These are phyloP conservation scores for Triops cancriformis DNA, from an alignment of 1,140 invertebrate genomes.

Conservation along the genomic window DNA sequence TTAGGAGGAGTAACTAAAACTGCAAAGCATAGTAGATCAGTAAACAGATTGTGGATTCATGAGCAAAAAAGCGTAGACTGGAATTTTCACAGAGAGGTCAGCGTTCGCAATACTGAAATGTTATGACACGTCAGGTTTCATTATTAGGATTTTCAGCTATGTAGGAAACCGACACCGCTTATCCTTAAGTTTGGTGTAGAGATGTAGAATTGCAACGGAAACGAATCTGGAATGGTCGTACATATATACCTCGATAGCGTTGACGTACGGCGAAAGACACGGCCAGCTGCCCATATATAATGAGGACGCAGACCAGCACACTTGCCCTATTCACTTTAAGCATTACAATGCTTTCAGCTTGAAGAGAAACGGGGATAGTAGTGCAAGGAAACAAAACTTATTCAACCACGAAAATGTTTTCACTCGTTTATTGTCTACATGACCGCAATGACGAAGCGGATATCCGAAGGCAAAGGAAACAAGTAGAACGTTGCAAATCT, in stretches of 20 bases:
- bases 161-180: too few species aligned
- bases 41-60: too few species aligned
- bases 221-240: not conserved
- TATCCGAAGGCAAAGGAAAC: not conserved
- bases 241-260: not conserved
- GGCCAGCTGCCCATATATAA: not conserved
- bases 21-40: too few species aligned
- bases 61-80: too few species aligned
- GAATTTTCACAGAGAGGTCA: too few species aligned
- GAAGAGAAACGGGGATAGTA: not conserved
- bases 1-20: too few species aligned
- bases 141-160: too few species aligned
- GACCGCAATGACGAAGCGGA: not conserved
- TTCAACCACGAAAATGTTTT: not conserved
- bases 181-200: not conserved
- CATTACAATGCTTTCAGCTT: not conserved
- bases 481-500: not conserved
- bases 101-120: too few species aligned
- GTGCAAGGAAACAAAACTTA: not conserved
- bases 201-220: not conserved
- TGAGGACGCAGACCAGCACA: conserved; percentile 3
- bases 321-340: not conserved
- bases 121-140: too few species aligned
- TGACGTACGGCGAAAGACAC: not conserved
- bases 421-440: conserved; percentile 3